Conservation (phyloP, 2,797 vertebrate genomes). For the Liparis tanakae region DNA sequence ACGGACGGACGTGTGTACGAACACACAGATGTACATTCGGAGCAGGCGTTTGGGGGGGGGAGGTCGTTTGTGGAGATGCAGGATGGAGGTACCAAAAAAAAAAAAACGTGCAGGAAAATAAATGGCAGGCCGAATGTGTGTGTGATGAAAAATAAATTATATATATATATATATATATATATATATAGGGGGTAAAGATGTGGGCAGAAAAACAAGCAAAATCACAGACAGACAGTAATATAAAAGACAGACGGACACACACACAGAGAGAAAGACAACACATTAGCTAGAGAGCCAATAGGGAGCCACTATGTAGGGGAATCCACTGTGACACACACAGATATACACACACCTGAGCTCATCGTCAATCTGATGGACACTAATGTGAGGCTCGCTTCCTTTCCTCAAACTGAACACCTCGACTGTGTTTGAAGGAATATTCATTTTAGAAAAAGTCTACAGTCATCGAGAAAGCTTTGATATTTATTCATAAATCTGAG, state of each 20-base stretch:
- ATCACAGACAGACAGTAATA: slow-evolving; percentile 69
- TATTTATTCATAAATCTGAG: background rate
- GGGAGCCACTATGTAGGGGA: slow-evolving; percentile 74
- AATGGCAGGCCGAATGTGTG: slow-evolving; percentile 53
- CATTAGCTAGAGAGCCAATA: slow-evolving; percentile 80
- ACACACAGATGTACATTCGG: slow-evolving; percentile 66
- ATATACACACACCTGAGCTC: slow-evolving; percentile 47
- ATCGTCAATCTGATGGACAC: slow-evolving; percentile 31
- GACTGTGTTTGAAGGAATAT: background rate
- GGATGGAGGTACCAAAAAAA: slow-evolving; percentile 40
- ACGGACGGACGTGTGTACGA: slow-evolving; percentile 43
- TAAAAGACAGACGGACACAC: slow-evolving; percentile 65
- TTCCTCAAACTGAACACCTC: background rate
- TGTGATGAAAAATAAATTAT: slow-evolving; percentile 13
- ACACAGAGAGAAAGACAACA: slow-evolving; percentile 84
- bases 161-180: too few relatives aligned
- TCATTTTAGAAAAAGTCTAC: background rate
- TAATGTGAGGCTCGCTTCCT: background rate
- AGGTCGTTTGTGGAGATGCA: slow-evolving; percentile 26
- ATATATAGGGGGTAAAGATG: background rate
- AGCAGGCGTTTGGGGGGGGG: slow-evolving; percentile 43
- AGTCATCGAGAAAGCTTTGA: background rate
- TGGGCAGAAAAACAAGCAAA: slow-evolving; percentile 46
- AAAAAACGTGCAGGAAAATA: slow-evolving; percentile 57
- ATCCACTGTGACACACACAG: slow-evolving; percentile 74